Evolutionary conservation across 2,888 invertebrate genomes (phyloP), one percentile per base, ranked within the genome.

Genomic region (Lordiphosa andalusiaca): DNA sequence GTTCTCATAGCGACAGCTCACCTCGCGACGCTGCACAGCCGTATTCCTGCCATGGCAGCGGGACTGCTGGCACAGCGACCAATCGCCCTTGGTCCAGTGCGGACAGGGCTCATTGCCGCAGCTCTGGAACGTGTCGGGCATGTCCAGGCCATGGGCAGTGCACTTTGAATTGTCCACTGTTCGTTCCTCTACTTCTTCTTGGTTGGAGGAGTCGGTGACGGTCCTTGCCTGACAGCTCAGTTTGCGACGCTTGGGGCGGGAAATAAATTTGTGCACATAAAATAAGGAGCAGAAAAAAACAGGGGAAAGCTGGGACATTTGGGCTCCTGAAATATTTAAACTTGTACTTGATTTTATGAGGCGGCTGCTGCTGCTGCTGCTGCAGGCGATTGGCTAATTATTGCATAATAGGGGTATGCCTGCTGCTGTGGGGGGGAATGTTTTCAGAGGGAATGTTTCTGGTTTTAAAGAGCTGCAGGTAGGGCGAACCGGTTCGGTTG

Each of bases 11-110:
- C 91, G 91, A 68, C 91, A 91, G 12, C 87, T 77, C 6, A 91
- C 86, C 53, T 92, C 91, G 64, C 96, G 91, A 72, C 93, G 91
- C 89, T 96, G 95, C 89, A 95, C 92, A 13, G 95, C 95, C 84
- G 93, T 93, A 84, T 94, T 93, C 90, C 93, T 93, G 10, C 93
- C 92, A 76, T 95, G 93, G 87, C 96, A 96, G 60, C 93, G 91
- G 16, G 94, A 93, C 70, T 92, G 92, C 69, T 92, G 92, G 84
- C 95, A 96, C 48, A 92, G 88, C 3, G 93, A 92, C 96, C 95
- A 96, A 12, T 92, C 91, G 36, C 92, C 92, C 4, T 91, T 89
- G 49, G 91, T 90, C 96, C 96, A 96, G 63, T 91, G 91, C 0
- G 95, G 94, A 82, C 95, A 95, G 62, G 92, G 92, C 59, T 92